These are phyloP conservation scores for Synanthedon tipuliformis DNA, from an alignment of 2,888 invertebrate species.

Conservation along the genomic window DNA sequence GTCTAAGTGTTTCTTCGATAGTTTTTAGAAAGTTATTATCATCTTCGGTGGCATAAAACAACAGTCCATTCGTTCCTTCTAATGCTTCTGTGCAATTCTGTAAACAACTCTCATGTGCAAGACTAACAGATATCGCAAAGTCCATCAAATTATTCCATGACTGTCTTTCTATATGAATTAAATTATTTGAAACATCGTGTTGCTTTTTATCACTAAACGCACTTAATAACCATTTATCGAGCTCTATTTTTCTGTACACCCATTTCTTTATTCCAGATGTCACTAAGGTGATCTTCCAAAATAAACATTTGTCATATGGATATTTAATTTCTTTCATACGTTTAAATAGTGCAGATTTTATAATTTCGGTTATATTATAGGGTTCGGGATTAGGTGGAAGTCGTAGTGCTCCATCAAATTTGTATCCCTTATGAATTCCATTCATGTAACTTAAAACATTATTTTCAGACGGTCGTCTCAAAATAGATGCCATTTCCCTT, in stretches of 20 bases:
- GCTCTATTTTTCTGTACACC: conserved; percentile 46
- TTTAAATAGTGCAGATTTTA: conserved; percentile 49
- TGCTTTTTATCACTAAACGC: conserved; percentile 52
- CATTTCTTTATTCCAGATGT: conserved; percentile 62
- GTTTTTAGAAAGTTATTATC: conserved; percentile 25
- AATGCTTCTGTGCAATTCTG: conserved; percentile 34
- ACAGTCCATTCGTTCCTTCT: conserved; percentile 51
- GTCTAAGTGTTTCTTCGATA: conserved; percentile 36
- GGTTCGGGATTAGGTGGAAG: conserved; percentile 33
- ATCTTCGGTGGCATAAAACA: conserved; percentile 44
- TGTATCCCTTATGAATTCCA: conserved; percentile 48
- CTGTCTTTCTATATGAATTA: conserved; percentile 49
- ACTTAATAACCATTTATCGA: conserved; percentile 56
- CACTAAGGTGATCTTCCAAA: conserved; percentile 75
- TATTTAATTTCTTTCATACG: conserved; percentile 60
- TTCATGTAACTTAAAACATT: conserved; percentile 48
- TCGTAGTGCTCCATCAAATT: conserved; percentile 43
- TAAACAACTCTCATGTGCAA: conserved; percentile 26
- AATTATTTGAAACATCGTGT: conserved; percentile 35
- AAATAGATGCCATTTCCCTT: conserved; percentile 35
- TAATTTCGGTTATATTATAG: conserved; percentile 57
- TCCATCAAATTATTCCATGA: conserved; percentile 62
- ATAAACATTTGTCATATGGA: conserved; percentile 48
- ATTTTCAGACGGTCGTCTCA: conserved; percentile 37
- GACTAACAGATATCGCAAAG: conserved; percentile 55